Percentiles rank a stretch among this genome's conserved stretches.
Evolutionary conservation across 2,888 invertebrate species (phyloP).

Genomic region (Trichogramma dendrolimi): DNA sequence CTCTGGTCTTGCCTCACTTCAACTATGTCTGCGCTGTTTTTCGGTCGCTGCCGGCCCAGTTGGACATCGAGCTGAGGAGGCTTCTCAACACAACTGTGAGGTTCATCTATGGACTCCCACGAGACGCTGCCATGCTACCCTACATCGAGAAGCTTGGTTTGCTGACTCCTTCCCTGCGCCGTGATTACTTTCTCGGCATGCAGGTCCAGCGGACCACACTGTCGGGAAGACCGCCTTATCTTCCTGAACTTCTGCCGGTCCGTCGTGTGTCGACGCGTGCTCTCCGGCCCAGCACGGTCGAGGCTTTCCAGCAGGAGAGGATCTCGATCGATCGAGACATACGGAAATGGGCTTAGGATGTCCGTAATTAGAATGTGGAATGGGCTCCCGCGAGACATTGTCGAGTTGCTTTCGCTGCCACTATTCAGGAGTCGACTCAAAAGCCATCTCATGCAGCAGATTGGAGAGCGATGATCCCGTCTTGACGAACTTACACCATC

Average conservation of each 20-base stretch:
- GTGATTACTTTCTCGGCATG: background rate
- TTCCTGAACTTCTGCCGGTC: background rate
- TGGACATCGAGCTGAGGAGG: background rate
- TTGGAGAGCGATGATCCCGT: background rate
- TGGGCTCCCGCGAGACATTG: too few relatives aligned
- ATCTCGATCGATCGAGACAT: too few relatives aligned
- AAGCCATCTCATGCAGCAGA: too few relatives aligned
- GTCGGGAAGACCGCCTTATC: background rate
- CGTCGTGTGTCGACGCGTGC: too few relatives aligned
- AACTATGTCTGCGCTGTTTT: background rate
- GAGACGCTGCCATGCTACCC: background rate
- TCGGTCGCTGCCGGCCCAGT: background rate
- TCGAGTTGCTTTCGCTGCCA: too few relatives aligned
- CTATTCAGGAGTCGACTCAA: too few relatives aligned
- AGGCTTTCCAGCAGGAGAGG: too few relatives aligned
- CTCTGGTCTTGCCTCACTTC: background rate
- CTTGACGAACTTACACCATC: too few relatives aligned
- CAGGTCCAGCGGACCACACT: background rate
- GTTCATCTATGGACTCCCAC: background rate
- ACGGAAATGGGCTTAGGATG: too few relatives aligned
- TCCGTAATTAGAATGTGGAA: too few relatives aligned
- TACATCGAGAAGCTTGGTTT: background rate
- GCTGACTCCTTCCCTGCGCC: background rate
- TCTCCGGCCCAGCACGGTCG: too few relatives aligned
- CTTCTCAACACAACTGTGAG: background rate